phyloP scores from a whole-genome alignment of 2,113 vertebrate genomes.

The Stictonetta naevosa region DNA sequence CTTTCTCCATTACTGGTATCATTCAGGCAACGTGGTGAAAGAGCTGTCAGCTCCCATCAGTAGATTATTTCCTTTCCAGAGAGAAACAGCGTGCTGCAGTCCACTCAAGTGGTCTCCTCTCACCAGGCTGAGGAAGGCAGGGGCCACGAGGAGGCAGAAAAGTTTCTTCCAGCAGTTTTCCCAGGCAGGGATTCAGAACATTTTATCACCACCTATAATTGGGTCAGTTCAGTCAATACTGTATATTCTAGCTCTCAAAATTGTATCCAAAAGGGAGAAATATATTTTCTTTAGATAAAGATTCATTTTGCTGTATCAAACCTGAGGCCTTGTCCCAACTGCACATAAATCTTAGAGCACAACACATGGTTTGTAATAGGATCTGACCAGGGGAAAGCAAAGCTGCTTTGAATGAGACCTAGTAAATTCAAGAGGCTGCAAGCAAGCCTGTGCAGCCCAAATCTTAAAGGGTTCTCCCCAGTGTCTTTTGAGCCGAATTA shows the following conservation, averaged over 20 bases:
- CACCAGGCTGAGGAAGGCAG: neutral
- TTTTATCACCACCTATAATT: neutral
- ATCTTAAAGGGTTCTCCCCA: neutral
- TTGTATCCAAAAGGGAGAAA: neutral
- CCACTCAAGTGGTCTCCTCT: neutral
- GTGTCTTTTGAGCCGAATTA: neutral
- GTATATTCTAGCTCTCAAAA: neutral
- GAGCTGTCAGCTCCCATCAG: neutral
- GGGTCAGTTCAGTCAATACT: neutral
- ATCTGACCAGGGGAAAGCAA: neutral
- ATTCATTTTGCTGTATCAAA: neutral
- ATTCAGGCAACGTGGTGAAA: neutral
- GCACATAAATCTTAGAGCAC: neutral
- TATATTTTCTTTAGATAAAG: slow-evolving; percentile 5
- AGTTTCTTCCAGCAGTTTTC: neutral
- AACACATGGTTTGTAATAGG: neutral
- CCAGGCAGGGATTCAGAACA: neutral
- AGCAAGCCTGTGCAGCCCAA: neutral
- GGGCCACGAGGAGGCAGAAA: neutral
- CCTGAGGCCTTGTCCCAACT: rapidly evolving
- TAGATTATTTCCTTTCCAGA: neutral
- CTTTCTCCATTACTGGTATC: rapidly evolving
- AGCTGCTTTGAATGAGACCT: neutral
- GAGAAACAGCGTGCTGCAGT: neutral
- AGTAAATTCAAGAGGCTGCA: neutral